Base-by-base conservation (phyloP, 2,888 invertebrate species). In the Uloborus plumipes region DNA sequence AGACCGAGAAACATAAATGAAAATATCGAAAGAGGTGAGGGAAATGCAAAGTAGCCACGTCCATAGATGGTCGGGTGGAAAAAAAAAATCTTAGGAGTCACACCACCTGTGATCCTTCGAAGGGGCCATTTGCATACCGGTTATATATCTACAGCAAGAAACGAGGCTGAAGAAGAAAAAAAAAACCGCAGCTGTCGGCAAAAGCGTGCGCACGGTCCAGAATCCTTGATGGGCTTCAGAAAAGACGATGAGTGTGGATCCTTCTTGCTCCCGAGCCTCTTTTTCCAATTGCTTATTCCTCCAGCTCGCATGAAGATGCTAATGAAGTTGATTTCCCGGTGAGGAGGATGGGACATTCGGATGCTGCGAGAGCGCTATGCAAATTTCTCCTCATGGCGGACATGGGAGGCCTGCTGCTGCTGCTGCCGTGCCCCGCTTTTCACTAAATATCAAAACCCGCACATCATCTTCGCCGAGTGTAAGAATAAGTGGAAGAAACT, bases 251-350 rank as follows among this genome's bases (percentile, higher is more conserved):
- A 62, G 53, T 73, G 61, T 50, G 53, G 66, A 72, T 69, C 73
- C 67, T 39, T 66, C 53, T 66, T 59, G 74, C 65, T 61, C 62
- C 55, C 49, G 20, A 39, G 55, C 67, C 64, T 59, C 58, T 78
- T 74, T 72, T 70, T 74, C 74, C 80, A 70, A 81, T 81, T 81
- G 80, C 80, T 81, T 81, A 81, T 81, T 81, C 80, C 80, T 64
- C 62, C 50, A 64, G 74, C 80, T 64, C 65, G 80, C 80, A 81
- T 73, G 80, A 74, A 75, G 80, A 81, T 81, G 80, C 80, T 81
- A 81, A 81, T 81, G 80, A 81, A 74, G 80, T 74, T 81, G 80
- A 73, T 78, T 78, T 71, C 71, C 71, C 1, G 62, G 39, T 39
- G 39, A 39, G 39, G 39, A 26, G 72, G 79, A 73, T 61, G 71